Percentiles rank a stretch among this genome's conserved stretches.
Conservation (phyloP, 2,113 vertebrate species). For the Perca fluviatilis region DNA sequence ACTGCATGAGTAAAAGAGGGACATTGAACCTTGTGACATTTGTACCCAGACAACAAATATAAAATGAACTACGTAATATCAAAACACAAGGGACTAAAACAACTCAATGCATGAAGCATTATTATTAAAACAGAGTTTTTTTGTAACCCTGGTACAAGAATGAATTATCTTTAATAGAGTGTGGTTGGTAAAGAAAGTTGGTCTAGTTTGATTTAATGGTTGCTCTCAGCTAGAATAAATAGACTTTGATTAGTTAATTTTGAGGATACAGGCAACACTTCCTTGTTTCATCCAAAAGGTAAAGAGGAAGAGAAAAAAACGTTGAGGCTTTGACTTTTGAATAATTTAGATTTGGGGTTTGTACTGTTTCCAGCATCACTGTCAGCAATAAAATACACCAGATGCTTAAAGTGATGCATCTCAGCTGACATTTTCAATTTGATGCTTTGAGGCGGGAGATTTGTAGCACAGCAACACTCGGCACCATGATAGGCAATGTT, state of each 20-base stretch:
- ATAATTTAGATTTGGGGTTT: background rate
- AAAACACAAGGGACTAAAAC: background rate
- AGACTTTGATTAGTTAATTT: background rate
- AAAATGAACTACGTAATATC: background rate
- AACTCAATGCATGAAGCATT: background rate
- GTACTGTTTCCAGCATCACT: background rate
- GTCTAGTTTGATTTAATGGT: background rate
- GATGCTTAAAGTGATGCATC: constrained; percentile 21
- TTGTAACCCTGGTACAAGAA: background rate
- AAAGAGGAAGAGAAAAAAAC: background rate
- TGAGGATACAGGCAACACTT: background rate
- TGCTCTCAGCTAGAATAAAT: background rate
- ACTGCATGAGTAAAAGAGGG: background rate
- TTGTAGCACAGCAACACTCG: background rate
- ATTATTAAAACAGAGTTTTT: background rate
- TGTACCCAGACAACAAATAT: background rate
- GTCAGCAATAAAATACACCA: background rate
- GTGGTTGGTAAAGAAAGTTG: background rate
- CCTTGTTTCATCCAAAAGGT: background rate
- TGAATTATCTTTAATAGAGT: background rate
- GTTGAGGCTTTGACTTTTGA: background rate
- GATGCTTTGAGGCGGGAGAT: constrained; percentile 16
- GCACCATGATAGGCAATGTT: background rate
- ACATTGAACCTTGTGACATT: background rate
- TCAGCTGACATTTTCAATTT: constrained; percentile 48